Percentiles rank a stretch among this genome's conserved stretches.
Evolutionary conservation across 2,113 vertebrate genomes (phyloP).

Genomic region (Alexandromys fortis): DNA sequence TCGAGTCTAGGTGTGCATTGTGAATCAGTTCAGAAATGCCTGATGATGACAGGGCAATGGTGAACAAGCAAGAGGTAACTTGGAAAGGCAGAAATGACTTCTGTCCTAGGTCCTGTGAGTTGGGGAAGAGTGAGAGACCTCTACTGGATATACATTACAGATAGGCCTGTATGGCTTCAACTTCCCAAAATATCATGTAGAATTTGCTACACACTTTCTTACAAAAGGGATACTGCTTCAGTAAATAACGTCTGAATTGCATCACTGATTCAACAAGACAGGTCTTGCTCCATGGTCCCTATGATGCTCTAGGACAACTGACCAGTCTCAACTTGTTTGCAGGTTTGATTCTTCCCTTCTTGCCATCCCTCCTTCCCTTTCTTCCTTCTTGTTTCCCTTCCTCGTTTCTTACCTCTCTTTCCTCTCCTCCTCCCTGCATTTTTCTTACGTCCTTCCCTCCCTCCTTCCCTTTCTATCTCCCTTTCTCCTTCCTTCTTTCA

Average conservation of each 20-base stretch:
- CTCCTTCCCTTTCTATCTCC: fast-evolving
- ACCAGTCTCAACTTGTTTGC: too few species aligned
- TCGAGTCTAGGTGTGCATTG: too few species aligned
- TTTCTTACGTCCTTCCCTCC: fast-evolving
- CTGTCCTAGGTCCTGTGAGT: background rate
- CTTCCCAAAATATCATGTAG: background rate
- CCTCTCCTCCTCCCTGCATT: too few species aligned
- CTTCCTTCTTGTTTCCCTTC: too few species aligned
- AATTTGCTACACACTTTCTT: background rate
- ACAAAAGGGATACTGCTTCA: background rate
- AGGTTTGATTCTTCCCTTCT: background rate
- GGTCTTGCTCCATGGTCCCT: background rate
- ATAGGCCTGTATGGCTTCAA: background rate
- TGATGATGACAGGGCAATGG: background rate
- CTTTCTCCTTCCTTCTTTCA: too few species aligned
- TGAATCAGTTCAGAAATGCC: fast-evolving
- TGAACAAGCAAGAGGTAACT: fast-evolving
- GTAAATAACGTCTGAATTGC: background rate
- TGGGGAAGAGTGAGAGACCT: background rate
- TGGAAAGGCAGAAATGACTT: background rate
- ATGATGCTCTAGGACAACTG: too few species aligned
- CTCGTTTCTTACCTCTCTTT: background rate
- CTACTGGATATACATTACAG: background rate
- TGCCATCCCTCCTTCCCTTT: too few species aligned
- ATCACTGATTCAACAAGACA: background rate